A percentile compares a stretch with the other conserved stretches of the same genome.
Evolutionary conservation across 2,113 vertebrate species (phyloP).

Genomic region (Dromas ardeola): DNA sequence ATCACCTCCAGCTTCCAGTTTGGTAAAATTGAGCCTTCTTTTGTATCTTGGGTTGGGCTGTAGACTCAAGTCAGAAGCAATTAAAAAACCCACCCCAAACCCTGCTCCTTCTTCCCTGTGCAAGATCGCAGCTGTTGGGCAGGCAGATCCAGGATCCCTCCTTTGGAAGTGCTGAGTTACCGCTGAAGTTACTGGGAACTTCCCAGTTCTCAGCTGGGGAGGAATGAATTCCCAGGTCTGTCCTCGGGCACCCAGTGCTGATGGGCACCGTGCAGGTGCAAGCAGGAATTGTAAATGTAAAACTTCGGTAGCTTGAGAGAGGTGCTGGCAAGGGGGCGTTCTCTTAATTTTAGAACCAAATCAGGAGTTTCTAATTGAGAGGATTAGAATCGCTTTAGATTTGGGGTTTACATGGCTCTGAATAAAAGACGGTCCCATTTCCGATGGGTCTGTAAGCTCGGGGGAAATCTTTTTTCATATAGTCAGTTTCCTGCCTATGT

Average conservation of each 20-base stretch:
- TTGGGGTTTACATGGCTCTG: background rate
- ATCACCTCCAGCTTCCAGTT: constrained; percentile 83
- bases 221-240: background rate
- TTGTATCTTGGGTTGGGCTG: background rate
- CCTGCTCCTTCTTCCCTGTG: background rate
- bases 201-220: background rate
- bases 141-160: background rate
- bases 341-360: background rate
- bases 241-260: accelerated
- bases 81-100: background rate
- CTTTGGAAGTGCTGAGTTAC: background rate
- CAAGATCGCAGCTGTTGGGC: background rate
- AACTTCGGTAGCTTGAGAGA: background rate
- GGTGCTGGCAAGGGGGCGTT: background rate
- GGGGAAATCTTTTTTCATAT: background rate
- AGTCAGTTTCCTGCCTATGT: background rate
- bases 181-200: background rate
- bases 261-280: accelerated
- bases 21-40: constrained; percentile 72
- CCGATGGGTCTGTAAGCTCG: background rate
- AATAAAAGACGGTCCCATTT: background rate
- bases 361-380: background rate
- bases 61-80: background rate
- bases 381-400: background rate
- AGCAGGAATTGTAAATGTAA: background rate